Conservation (phyloP, 1,140 invertebrate genomes). For the Calliphora vicina region DNA sequence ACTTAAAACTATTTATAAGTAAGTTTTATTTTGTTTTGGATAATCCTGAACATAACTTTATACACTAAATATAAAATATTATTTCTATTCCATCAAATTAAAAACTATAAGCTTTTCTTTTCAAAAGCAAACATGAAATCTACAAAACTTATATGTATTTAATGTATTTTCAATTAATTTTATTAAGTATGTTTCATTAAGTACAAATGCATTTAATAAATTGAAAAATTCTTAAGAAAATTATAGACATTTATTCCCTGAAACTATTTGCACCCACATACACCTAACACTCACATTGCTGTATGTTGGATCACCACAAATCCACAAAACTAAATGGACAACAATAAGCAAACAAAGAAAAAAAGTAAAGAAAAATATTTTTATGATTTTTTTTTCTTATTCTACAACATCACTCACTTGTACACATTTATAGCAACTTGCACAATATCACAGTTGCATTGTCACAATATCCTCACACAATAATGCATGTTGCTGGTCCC, state of each 20-base stretch:
- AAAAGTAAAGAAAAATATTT: neutral
- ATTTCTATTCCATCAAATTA: too few relatives aligned
- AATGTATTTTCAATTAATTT: neutral
- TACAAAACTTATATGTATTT: too few relatives aligned
- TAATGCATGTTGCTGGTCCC: neutral
- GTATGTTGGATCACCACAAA: neutral
- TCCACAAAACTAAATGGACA: slow-evolving; percentile 7
- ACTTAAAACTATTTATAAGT: too few relatives aligned
- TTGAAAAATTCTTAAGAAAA: neutral
- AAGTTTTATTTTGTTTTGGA: too few relatives aligned
- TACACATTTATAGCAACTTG: neutral
- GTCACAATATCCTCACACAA: neutral
- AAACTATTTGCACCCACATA: neutral
- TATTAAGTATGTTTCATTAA: neutral
- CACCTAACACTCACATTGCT: neutral
- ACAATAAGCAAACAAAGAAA: neutral
- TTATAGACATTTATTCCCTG: neutral
- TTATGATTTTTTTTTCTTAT: neutral
- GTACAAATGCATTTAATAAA: neutral
- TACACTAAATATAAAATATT: too few relatives aligned
- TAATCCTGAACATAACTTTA: too few relatives aligned
- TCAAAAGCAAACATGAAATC: too few relatives aligned
- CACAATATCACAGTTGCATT: neutral
- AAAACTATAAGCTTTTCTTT: too few relatives aligned
- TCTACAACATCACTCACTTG: neutral